Evolutionary conservation across 1,140 invertebrate genomes (phyloP), one percentile per base, ranked within the genome.

Genomic region (Rhizoglyphus robini): DNA sequence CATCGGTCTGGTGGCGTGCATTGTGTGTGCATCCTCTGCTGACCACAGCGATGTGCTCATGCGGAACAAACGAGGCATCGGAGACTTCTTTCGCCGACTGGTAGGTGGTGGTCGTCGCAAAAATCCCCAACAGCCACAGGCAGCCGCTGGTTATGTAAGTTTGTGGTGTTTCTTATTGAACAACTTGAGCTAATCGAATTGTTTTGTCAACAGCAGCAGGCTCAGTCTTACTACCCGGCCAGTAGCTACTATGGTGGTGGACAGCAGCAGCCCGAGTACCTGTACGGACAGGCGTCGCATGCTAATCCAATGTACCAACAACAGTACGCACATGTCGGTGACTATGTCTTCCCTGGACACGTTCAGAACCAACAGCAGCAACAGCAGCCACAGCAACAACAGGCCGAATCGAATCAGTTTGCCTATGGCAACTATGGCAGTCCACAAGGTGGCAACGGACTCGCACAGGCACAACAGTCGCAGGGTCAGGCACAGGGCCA

Each of bases 41-140:
- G 41, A 46, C n/a, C 8, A 41, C 8, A 46, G 8, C 23, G 18
- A 46, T 8, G n/a, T 23, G 20, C 27, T 32, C 11, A 34, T 38
- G 23, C 58, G 58, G 31, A 30, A 46, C 29, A 60, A 60, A 46
- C 58, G 58, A 23, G 58, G 58, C 30, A 15, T 60, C 36, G 13
- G 15, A 15, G 58, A 60, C 29, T 60, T 60, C n/a, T 38, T 60
- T 27, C 15, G 27, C n/a, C 27, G 58, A 38, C 29, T 60, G 15
- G 8, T 54, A n/a, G n/a, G n/a, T n/a, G n/a, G n/a, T n/a, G n/a
- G n/a, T n/a, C n/a, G 41, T n/a, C n/a, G n/a, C n/a, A n/a, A n/a
- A n/a, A n/a, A n/a, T n/a, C n/a, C n/a, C n/a, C n/a, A 23, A 23
- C 23, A 23, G 41, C 41, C 41, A 23, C 41, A 46, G 41, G 23